These are phyloP conservation scores for Origma solitaria DNA, from an alignment of 2,113 vertebrate genomes.

Conservation along the genomic window DNA sequence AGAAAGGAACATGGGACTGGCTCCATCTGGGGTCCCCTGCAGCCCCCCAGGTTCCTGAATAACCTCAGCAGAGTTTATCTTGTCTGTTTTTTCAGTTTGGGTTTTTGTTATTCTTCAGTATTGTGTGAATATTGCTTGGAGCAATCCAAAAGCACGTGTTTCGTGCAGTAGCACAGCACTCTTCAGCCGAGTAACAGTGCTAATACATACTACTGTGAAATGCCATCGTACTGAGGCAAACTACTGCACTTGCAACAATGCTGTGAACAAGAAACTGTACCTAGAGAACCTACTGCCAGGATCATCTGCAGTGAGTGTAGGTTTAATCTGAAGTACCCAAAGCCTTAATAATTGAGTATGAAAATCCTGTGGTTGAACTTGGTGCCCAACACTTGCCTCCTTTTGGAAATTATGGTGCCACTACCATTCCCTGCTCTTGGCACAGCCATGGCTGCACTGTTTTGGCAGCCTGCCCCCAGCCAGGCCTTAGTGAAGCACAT, in stretches of 20 bases:
- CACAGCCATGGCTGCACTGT: not conserved
- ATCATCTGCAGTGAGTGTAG: not conserved
- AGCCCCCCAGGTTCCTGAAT: not conserved
- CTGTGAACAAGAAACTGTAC: not conserved
- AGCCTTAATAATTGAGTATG: not conserved
- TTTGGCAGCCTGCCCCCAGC: not conserved
- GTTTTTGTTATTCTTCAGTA: not conserved
- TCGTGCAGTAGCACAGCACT: not conserved
- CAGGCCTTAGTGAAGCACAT: not conserved
- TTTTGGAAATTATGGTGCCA: not conserved
- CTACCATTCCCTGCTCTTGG: not conserved
- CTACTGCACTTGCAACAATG: not conserved
- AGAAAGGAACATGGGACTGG: not conserved
- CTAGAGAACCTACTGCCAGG: not conserved
- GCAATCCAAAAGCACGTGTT: not conserved
- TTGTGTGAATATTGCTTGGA: not conserved
- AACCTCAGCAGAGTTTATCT: not conserved
- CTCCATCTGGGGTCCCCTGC: not conserved
- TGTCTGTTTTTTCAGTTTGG: rapidly evolving
- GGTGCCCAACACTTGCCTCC: not conserved
- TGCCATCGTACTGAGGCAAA: not conserved
- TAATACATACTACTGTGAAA: not conserved
- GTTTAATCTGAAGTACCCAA: not conserved
- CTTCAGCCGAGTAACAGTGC: not conserved
- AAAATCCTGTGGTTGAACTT: not conserved